A percentile compares a stretch with the other conserved stretches of the same genome.
Evolutionary conservation across 2,797 vertebrate genomes (phyloP).

Genomic region (Sparus aurata): DNA sequence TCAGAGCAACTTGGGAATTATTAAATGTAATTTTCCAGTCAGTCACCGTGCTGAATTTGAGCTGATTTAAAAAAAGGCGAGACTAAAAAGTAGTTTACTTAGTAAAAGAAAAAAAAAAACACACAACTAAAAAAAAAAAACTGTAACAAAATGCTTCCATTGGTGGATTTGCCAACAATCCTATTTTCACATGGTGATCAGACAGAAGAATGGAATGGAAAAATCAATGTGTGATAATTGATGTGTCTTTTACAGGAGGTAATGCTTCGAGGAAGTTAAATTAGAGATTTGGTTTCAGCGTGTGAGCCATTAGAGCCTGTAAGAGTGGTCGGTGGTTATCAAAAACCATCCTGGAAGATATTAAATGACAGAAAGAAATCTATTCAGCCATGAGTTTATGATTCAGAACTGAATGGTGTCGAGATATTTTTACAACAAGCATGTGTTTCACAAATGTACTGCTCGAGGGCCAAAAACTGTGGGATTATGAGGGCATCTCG

Average conservation of each 20-base stretch:
- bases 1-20: conserved; percentile 8
- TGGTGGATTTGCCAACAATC: neutral
- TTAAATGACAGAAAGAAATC: conserved; percentile 45
- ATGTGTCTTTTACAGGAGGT: conserved; percentile 72
- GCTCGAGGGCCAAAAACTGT: neutral
- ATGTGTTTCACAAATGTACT: neutral
- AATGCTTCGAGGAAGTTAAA: conserved; percentile 81
- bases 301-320: conserved; percentile 69
- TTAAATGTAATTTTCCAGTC: neutral
- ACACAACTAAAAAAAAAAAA: neutral
- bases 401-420: conserved; percentile 2
- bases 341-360: conserved; percentile 43
- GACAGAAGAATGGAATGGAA: conserved; percentile 49
- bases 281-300: conserved; percentile 80
- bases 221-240: conserved; percentile 80
- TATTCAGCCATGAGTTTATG: conserved; percentile 8
- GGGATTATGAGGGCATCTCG: neutral
- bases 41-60: neutral
- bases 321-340: conserved; percentile 44
- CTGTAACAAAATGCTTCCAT: neutral
- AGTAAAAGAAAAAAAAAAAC: neutral
- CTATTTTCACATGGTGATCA: conserved; percentile 24
- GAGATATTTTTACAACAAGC: neutral
- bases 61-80: neutral
- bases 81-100: neutral